Base-by-base conservation (phyloP, 2,888 invertebrate species). In the Zygaena filipendulae region DNA sequence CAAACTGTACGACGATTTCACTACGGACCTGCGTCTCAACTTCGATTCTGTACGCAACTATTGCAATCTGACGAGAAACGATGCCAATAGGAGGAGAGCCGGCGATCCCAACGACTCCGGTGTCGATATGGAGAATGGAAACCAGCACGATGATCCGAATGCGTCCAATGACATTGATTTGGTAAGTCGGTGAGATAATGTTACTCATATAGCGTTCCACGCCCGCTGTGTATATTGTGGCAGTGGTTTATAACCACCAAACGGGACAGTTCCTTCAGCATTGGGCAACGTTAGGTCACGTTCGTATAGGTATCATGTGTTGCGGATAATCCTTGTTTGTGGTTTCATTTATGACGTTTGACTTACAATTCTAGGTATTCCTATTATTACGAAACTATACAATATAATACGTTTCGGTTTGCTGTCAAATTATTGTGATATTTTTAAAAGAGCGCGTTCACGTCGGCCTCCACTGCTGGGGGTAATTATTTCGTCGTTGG, bases 1-100 rank as follows among this genome's bases (percentile, higher is more conserved):
- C 59, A 79, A 72, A 49, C 49, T 79, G 19, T 79, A 61, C 57
- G 79, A 79, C 41, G 79, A 79, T 50, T 79, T 79, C 58, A 67
- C 75, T 1, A 66, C 70, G 18, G 77, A 75, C 37, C 55, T 75
- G 10, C 59, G 74, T 27, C 66, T 75, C 40, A 63, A 58, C 46
- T 75, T 64, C 53, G 67, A 64, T 39, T 58, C 67, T 0, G 39
- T 74, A 38, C 58, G 69, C 38, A 61, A 62, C 39, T 16, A 16
- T 7, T 7, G 16, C 5, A 7, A 7, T 4, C 5, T 16, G 16
- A 57, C 53, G 44, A 67, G 59, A 47, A 60, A 63, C 31, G 58
- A 63, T 14, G 47, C 61, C 5, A 36, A 39, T 29, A 46, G 46
- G 25, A 57, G 60, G 38, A 52, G 64, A 28, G 43, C 58, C 30